A percentile compares a stretch with the other conserved stretches of the same genome.
Conservation (phyloP, 1,140 invertebrate genomes). For the Lucilia sericata region DNA sequence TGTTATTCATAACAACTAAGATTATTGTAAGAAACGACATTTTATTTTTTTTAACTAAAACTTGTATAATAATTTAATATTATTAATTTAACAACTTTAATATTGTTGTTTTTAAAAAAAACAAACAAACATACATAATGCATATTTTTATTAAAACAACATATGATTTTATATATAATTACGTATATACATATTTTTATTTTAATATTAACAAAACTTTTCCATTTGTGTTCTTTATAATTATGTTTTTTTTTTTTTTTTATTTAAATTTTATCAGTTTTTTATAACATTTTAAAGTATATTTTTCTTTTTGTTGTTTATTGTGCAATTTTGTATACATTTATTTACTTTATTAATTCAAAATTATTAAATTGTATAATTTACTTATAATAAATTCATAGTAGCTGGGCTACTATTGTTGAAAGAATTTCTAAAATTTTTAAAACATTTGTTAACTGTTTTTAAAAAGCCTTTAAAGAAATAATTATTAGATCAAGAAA, state of each 20-base stretch:
- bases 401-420: conserved; percentile 7
- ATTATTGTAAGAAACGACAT: neutral
- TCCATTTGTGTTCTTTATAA: conserved; percentile 2
- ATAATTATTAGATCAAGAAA: too few relatives aligned
- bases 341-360: neutral
- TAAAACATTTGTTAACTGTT: neutral
- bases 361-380: neutral
- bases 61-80: neutral
- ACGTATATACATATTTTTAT: neutral
- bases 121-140: neutral
- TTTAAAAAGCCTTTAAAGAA: too few relatives aligned
- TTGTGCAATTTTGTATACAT: neutral
- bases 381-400: neutral
- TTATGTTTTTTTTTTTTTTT: neutral
- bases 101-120: neutral
- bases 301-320: neutral
- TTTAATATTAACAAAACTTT: neutral
- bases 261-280: neutral
- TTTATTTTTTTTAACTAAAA: neutral
- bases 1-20: too few relatives aligned
- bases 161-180: conserved; percentile 6
- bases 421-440: conserved; percentile 10
- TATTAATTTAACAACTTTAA: neutral
- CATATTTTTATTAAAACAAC: neutral
- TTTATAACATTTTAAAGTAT: neutral